Base-by-base conservation (phyloP, 35 echinoderm and acorn worm genomes). In the Stichopus chloronotus region DNA sequence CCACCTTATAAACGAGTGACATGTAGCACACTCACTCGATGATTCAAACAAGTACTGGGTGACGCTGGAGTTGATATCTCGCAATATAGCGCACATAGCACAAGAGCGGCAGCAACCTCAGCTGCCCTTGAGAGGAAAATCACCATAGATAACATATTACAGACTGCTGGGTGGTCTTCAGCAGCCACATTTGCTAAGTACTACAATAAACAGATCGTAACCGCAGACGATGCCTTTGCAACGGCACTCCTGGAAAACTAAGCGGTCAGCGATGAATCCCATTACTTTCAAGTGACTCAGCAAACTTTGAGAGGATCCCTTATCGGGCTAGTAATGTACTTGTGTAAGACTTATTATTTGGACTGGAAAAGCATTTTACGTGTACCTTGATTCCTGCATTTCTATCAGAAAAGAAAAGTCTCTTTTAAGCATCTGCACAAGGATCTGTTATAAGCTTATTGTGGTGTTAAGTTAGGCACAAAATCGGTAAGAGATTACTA, bases 1-100 rank as follows among this genome's bases (percentile, higher is more conserved):
- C 72, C 72, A 76, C 72, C 72, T 76, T 13, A 76, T 76, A 76
- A 76, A 76, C 72, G 25, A 20, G 72, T 76, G 72, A 76, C 72
- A 6, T 76, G 72, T 76, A 76, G 5, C 25, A 76, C 72, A 4
- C 72, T 76, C 17, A 24, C 72, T 76, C 72, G 72, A 76, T 76
- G 72, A n/a, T n/a, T n/a, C 72, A 77, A 77, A 77, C 72, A 77
- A 77, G 72, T 77, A 19, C 5, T 77, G 72, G 25, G 72, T 17
- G 72, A 77, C 72, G 72, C 72, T 13, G 16, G 72, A 77, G 72
- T 77, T 9, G 72, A 77, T 77, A 77, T 19, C 9, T 77, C 72
- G 17, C 72, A 22, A 77, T 77, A 77, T 9, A 25, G 72, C 25
- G 72, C 72, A 77, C 72, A 77, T 5, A 77, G 72, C 25, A 77